Evolutionary conservation across 2,113 vertebrate species (phyloP).

Genomic region (Camelus dromedarius): DNA sequence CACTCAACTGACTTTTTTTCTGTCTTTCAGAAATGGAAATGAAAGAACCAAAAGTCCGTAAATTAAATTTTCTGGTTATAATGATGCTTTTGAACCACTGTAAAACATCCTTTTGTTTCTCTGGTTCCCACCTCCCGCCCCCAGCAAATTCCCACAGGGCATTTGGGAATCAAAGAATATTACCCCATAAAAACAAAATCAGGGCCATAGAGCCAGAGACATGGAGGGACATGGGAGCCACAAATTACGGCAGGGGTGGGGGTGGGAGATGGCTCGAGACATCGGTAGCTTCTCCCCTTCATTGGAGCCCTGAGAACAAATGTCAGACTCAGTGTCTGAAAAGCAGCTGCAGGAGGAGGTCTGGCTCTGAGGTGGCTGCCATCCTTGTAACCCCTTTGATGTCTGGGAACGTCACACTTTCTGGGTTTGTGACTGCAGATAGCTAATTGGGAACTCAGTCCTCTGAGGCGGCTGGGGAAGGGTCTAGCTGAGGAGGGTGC

Average conservation of each 20-base stretch:
- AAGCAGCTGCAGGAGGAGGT: not conserved
- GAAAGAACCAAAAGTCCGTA: slow-evolving; percentile 68
- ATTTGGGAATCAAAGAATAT: slow-evolving; percentile 57
- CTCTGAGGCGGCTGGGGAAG: not conserved
- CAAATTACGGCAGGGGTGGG: accelerated
- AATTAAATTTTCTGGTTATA: slow-evolving; percentile 76
- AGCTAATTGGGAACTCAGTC: not conserved
- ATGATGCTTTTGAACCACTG: slow-evolving; percentile 69
- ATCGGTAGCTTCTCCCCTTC: accelerated
- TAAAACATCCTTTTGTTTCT: slow-evolving; percentile 70
- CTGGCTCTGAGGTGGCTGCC: not conserved
- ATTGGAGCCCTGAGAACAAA: not conserved
- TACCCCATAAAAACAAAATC: slow-evolving; percentile 38
- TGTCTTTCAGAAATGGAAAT: slow-evolving; percentile 53
- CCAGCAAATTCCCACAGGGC: slow-evolving; percentile 65
- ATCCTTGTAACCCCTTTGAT: not conserved
- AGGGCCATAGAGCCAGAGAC: not conserved
- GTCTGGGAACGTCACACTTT: not conserved
- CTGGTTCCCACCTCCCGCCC: not conserved
- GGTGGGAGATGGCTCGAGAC: not conserved
- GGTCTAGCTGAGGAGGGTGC: not conserved
- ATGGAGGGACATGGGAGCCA: not conserved
- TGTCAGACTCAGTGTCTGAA: not conserved
- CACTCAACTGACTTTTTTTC: not conserved
- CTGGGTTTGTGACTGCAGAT: not conserved